Evolutionary conservation across 2,888 invertebrate species (phyloP), one percentile per base, ranked within the genome.

Genomic region (Pseudeuparius sepicola): DNA sequence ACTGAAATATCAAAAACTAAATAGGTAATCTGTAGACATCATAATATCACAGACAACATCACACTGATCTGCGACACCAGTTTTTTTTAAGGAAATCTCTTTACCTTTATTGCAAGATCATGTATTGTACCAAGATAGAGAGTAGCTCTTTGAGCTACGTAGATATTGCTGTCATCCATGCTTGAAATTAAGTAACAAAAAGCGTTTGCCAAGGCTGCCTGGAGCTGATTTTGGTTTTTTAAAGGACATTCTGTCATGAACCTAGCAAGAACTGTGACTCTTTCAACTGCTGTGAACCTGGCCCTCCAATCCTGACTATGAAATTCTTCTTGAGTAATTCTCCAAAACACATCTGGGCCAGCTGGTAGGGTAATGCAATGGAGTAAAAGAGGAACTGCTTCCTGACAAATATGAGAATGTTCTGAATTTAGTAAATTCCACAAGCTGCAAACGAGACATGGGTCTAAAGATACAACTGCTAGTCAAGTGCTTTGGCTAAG

Each of bases 111-210:
- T 32, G 93, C 86, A 33, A 78, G 71, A 53, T 89, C 87, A 57
- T 93, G 93, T 51, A 97, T 78, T 10, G 93, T 93, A 47, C 94
- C 93, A 37, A 96, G 73, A 60, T 89, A 90, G 2, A 94, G 69
- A 2, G 89, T 86, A 3, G 94, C 82, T 48, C 92, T 71, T 62
- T 97, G 96, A 1, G 96, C 92, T 2, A 98, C 94, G 48, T 90
- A 83, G 10, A 94, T 85, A 63, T 89, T 92, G 40, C 80, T 78
- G 61, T 98, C 98, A 63, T 96, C 93, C 76, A 97, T 84, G 52
- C 92, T 87, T 34, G 89, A 88, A 48, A 98, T 86, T 36, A 97
- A 71, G 61, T 94, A 92, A 63, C 93, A 96, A 69, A 97, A 96
- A 2, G 94, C 90, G 46, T 94, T 94, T 4, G 97, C 90, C 51